phyloP scores from a whole-genome alignment of 2,888 invertebrate genomes.

The Drosophila siamana region DNA sequence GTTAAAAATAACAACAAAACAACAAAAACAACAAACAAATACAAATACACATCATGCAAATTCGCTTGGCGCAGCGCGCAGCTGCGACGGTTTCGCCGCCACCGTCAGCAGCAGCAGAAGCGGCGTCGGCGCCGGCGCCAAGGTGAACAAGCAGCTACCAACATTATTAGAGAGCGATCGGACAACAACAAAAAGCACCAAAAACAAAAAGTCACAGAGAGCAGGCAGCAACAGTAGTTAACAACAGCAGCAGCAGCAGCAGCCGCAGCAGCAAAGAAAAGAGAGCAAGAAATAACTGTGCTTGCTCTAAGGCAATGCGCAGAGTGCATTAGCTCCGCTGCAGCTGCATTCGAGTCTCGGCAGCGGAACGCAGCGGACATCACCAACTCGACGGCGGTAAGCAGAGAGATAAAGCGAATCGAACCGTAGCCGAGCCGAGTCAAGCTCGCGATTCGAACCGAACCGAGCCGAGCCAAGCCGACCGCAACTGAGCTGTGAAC shows the following conservation, averaged over 20 bases:
- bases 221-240: neutral
- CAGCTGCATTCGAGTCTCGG: slow-evolving; percentile 71
- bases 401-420: slow-evolving; percentile 36
- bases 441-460: slow-evolving; percentile 3
- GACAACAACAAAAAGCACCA: neutral
- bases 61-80: slow-evolving; percentile 65
- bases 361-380: slow-evolving; percentile 63
- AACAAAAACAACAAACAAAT: neutral
- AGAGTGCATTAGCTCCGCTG: slow-evolving; percentile 54
- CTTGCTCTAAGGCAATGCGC: slow-evolving; percentile 48
- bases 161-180: slow-evolving; percentile 9
- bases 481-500: neutral
- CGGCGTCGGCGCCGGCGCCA: slow-evolving; percentile 60
- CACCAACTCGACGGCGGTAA: slow-evolving; percentile 31
- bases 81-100: slow-evolving; percentile 61
- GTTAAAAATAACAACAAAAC: slow-evolving; percentile 4
- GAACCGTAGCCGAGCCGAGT: slow-evolving; percentile 17
- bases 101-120: slow-evolving; percentile 38
- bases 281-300: slow-evolving; percentile 22
- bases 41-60: slow-evolving; percentile 45
- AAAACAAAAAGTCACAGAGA: neutral
- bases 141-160: slow-evolving; percentile 66
- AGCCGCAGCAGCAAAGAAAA: neutral
- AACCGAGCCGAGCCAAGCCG: neutral
- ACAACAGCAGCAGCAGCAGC: slow-evolving; percentile 1